Base-by-base conservation (phyloP, 2,797 vertebrate genomes). In the Labeo calbasu region DNA sequence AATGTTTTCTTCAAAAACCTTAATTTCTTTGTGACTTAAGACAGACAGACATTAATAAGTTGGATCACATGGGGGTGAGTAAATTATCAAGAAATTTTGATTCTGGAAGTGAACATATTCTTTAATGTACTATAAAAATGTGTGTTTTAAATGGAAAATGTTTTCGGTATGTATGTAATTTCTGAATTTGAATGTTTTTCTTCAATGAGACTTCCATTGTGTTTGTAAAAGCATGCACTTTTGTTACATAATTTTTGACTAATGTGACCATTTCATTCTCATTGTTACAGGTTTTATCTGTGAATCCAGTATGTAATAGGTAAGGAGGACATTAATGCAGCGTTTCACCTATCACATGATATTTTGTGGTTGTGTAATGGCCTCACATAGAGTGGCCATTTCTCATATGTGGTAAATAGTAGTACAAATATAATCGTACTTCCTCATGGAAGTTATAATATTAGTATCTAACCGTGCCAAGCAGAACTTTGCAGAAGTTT, bases 271-370 rank as follows among this genome's bases (percentile, higher is more conserved):
- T 82, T 25, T 28, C 12, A 53, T 84, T 51, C 53, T 82, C 5
- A 53, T 77, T 77, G 17, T 66, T 12, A 50, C 86, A 95, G 95
- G 93, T 95, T 87, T 87, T 95, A 89, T 94, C 94, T 0, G 66
- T 89, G 82, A 46, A 1, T 84, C 94, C 92, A 8, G 93, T 95
- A 77, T 95, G 94, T 84, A 93, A 95, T 14, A 0, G 92, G 95
- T 96, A 89, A 93, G 93, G 0, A 85, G 12, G 53, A 76, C 12
- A 59, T 65, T 70, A 70, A 25, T 81, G 7, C 9, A 14, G 7
- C 65, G 3, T 9, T 83, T 40, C 25, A 43, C 69, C 28, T 70
- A 81, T 90, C 88, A 87, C 85, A 87, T 88, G 86, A 76, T 86
- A 40, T 75, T 55, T 17, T 66, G 36, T 57, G 65, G 57, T 50